These are phyloP conservation scores for Scolopax bukidnonensis DNA, from an alignment of 2,797 vertebrate genomes.

Conservation along the genomic window DNA sequence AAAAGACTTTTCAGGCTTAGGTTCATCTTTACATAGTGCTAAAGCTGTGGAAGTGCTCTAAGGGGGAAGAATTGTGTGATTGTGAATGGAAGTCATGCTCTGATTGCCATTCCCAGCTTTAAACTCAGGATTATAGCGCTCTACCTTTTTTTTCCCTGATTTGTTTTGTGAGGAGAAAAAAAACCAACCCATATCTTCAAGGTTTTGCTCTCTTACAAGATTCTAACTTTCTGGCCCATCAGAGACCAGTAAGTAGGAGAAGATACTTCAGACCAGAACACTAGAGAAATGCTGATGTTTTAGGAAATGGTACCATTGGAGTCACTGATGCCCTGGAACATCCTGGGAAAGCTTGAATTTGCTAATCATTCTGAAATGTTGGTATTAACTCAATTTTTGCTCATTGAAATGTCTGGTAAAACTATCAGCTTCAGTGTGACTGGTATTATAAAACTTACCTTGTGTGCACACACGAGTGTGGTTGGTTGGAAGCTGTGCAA, in stretches of 20 bases:
- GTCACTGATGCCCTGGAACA: neutral
- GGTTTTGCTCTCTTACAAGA: neutral
- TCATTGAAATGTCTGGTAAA: neutral
- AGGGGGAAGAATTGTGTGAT: neutral
- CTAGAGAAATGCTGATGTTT: neutral
- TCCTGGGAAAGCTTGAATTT: neutral
- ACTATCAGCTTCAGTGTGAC: neutral
- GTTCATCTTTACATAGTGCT: neutral
- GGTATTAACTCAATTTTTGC: neutral
- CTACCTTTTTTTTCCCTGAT: accelerated
- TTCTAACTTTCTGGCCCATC: neutral
- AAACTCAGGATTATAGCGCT: neutral
- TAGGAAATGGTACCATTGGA: neutral
- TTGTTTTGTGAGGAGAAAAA: neutral
- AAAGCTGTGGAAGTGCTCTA: neutral
- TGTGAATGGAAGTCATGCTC: neutral
- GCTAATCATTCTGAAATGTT: neutral
- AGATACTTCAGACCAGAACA: neutral
- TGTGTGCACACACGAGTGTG: accelerated
- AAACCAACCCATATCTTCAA: neutral
- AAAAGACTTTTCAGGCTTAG: neutral
- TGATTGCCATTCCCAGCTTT: neutral
- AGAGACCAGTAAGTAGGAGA: neutral
- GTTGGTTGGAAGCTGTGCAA: neutral
- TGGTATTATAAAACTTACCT: neutral